These are phyloP conservation scores for Tiphia femorata DNA, from an alignment of 2,888 invertebrate species.

Conservation along the genomic window DNA sequence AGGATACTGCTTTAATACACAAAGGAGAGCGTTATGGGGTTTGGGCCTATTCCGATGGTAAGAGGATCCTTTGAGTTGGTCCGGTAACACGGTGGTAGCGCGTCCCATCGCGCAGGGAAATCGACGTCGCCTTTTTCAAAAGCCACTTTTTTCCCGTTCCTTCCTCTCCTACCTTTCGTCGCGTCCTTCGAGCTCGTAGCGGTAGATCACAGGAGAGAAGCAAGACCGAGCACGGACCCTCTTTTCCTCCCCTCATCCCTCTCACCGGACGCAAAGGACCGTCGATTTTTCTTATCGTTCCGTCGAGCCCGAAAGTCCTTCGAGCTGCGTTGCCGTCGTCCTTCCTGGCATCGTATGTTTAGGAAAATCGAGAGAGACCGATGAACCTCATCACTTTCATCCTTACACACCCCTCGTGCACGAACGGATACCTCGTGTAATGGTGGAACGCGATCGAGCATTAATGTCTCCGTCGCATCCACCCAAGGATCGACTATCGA, in stretches of 20 bases:
- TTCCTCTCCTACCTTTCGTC: background rate
- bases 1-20: constrained; percentile 51
- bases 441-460: too few species aligned
- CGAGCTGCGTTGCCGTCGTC: too few species aligned
- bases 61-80: constrained; percentile 28
- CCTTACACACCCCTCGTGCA: too few species aligned
- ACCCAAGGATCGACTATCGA: too few species aligned
- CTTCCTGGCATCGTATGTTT: too few species aligned
- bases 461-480: too few species aligned
- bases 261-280: constrained; percentile 12
- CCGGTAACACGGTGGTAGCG: constrained; percentile 17
- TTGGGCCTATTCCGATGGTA: too few species aligned
- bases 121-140: constrained; percentile 16
- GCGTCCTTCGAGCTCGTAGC: too few species aligned
- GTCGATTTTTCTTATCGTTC: constrained; percentile 1
- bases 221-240: background rate
- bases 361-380: too few species aligned
- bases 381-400: too few species aligned
- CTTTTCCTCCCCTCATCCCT: background rate
- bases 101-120: background rate
- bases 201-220: too few species aligned
- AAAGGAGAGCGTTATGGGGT: constrained; percentile 47
- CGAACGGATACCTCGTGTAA: too few species aligned
- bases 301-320: background rate
- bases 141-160: background rate